Base-by-base conservation (phyloP, 2,797 vertebrate species). In the Philypnodon macrostomus region DNA sequence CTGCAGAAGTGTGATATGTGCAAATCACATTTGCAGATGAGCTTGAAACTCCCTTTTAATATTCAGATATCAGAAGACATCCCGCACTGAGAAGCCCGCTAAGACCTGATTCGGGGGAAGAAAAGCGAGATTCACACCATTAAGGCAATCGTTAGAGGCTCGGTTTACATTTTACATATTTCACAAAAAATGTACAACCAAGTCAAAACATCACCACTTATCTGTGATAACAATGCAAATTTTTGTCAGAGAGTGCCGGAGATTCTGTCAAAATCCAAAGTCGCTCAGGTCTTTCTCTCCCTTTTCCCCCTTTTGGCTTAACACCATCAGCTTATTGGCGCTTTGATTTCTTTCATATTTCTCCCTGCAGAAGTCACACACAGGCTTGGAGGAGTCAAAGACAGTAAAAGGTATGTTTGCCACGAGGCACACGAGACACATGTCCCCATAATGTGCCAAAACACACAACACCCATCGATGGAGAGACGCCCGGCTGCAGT, bases 21-120 rank as follows among this genome's bases (percentile, higher is more conserved):
- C 86, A 89, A 90, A 91, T 91, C 89, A 90, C 88, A 89, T 91
- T 90, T 89, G 84, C 88, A 90, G 89, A 91, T 90, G 89, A 91
- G 89, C 89, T 89, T 87, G 87, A 90, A 89, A 90, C 88, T 89
- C 88, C 77, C 83, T 87, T 90, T 91, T 90, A 91, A 90, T 91
- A 91, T 90, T 90, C 87, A 88, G 86, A 90, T 89, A 89, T 86
- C 84, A 89, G n/a, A n/a, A n/a, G 85, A 86, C 88, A 80, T 83
- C 80, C 85, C 75, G 84, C 82, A 71, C 84, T 51, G 84, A 81
- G 77, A 85, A 84, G 77, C 85, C 79, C 73, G 68, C 86, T 90
- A 90, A 90, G 87, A 89, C 86, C 80, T 77, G 63, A 89, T 88
- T 84, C 82, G 63, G 77, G 77, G 62, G 38, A n/a, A 73, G 67